These are phyloP conservation scores for Oscheius onirici DNA, from an alignment of 2,888 invertebrate species.

Conservation along the genomic window DNA sequence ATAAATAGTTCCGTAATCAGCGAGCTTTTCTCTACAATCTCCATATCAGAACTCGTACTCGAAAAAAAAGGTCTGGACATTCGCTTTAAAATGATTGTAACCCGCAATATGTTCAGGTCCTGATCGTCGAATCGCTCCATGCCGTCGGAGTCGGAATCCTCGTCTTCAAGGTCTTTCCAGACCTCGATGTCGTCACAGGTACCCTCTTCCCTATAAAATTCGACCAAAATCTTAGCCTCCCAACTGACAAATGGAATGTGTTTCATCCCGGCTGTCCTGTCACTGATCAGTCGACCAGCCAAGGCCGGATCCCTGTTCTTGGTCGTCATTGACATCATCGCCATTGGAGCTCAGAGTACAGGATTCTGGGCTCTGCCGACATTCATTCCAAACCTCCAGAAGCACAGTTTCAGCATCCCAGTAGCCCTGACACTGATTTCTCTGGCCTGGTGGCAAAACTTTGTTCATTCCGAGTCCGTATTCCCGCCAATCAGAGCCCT, in stretches of 20 bases:
- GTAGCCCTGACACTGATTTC: slow-evolving; percentile 86
- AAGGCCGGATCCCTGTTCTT: slow-evolving; percentile 59
- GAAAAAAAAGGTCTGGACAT: no score
- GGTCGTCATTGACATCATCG: slow-evolving; percentile 79
- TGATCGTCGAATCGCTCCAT: slow-evolving; percentile 87
- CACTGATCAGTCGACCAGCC: slow-evolving; percentile 75
- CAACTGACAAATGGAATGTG: slow-evolving; percentile 96
- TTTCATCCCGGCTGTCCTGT: slow-evolving; percentile 83
- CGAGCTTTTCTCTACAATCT: no score
- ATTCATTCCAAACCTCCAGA: slow-evolving; percentile 63
- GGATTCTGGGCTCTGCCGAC: slow-evolving; percentile 90
- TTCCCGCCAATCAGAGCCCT: slow-evolving; percentile 75
- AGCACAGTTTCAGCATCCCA: slow-evolving; percentile 83
- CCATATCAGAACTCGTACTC: no score
- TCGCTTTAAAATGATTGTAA: no score
- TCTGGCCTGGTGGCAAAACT: slow-evolving; percentile 98
- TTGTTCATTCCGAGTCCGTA: slow-evolving; percentile 86
- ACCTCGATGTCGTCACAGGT: slow-evolving; percentile 90
- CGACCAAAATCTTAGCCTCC: slow-evolving; percentile 75
- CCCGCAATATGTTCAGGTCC: slow-evolving; percentile 77
- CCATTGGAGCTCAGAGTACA: slow-evolving; percentile 87
- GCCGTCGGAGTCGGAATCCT: slow-evolving; percentile 86
- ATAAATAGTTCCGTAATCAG: no score
- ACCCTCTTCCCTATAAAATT: neutral
- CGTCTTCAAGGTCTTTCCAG: slow-evolving; percentile 87